Evolutionary conservation across 2,797 vertebrate species (phyloP).

Genomic region (Botia almorhae): DNA sequence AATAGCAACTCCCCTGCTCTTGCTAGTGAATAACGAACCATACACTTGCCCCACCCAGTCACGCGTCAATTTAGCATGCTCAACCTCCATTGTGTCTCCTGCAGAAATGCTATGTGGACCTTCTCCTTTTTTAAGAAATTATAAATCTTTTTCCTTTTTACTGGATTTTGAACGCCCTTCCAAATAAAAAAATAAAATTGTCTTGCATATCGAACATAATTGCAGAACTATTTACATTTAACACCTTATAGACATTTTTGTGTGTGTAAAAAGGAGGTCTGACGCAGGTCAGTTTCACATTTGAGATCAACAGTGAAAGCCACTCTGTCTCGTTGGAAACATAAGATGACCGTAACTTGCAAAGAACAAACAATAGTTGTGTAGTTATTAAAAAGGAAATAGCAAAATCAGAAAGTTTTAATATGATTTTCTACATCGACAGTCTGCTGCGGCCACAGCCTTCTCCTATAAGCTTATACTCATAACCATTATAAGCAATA

Average conservation of each 20-base stretch:
- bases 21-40: slow-evolving; percentile 2
- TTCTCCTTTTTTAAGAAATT: background rate
- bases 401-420: background rate
- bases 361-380: background rate
- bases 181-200: background rate
- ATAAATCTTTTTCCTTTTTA: slow-evolving; percentile 1
- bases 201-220: background rate
- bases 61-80: background rate
- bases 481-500: background rate
- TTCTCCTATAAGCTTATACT: background rate
- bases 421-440: background rate
- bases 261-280: background rate
- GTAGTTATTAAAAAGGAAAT: background rate
- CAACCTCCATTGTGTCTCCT: background rate
- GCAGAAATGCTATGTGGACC: slow-evolving; percentile 1
- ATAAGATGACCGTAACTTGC: background rate
- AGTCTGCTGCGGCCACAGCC: background rate
- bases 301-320: background rate
- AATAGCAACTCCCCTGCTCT: background rate
- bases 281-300: background rate
- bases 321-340: background rate
- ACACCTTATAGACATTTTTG: background rate
- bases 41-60: slow-evolving; percentile 15
- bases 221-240: slow-evolving; percentile 15
- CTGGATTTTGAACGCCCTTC: slow-evolving; percentile 3